Conservation (phyloP, 2,797 vertebrate species). For the Manis pentadactyla region DNA sequence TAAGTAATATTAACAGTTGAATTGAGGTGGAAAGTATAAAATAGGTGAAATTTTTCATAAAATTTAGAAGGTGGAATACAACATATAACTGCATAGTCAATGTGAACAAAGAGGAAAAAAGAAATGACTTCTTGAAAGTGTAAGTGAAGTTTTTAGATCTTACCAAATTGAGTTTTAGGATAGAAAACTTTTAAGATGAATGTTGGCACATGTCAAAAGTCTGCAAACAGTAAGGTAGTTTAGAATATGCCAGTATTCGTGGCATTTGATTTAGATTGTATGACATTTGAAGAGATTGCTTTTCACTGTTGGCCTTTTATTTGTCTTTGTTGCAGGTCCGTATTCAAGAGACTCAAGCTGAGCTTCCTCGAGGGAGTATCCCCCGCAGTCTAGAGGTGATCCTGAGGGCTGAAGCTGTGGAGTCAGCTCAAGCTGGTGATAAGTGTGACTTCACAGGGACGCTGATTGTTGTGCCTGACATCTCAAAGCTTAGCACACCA, state of each 20-base stretch:
- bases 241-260: neutral
- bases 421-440: conserved; percentile 97
- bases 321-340: conserved; percentile 91
- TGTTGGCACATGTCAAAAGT: conserved; percentile 4
- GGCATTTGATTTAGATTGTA: neutral
- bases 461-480: conserved; percentile 97
- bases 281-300: neutral
- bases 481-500: conserved; percentile 95
- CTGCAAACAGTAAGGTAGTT: neutral
- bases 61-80: conserved; percentile 24
- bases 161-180: neutral
- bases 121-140: neutral
- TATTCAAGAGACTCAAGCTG: conserved; percentile 98
- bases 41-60: neutral
- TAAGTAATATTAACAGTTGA: conserved; percentile 9
- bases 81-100: neutral
- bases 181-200: conserved; percentile 31
- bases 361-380: conserved; percentile 96
- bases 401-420: conserved; percentile 96
- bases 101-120: neutral
- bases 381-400: conserved; percentile 97
- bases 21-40: neutral
- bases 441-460: conserved; percentile 97
- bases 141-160: neutral
- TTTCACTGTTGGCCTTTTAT: neutral